phyloP scores from a whole-genome alignment of 2,888 invertebrate genomes.

The Callinectes sapidus region DNA sequence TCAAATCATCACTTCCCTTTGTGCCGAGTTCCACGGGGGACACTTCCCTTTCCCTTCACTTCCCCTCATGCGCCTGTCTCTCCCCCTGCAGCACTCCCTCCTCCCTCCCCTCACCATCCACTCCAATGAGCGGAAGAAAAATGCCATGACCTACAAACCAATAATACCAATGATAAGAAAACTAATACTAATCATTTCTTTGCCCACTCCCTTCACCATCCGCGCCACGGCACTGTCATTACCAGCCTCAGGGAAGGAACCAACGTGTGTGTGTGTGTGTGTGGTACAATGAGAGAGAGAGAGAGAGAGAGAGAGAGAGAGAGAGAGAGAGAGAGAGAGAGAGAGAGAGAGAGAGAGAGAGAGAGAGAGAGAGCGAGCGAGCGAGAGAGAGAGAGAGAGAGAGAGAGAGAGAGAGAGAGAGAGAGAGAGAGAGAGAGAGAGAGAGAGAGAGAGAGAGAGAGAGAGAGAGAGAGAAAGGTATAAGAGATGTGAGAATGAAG shows the following conservation, averaged over 20 bases:
- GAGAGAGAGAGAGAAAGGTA: neutral
- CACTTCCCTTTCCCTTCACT: slow-evolving; percentile 29
- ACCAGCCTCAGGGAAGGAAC: neutral
- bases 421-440: neutral
- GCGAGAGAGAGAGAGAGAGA: neutral
- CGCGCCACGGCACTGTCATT: neutral
- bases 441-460: neutral
- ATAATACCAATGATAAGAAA: neutral
- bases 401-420: neutral
- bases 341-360: neutral
- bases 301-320: neutral
- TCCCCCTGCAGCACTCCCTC: neutral
- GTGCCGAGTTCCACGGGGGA: slow-evolving; percentile 24
- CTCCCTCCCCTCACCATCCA: neutral
- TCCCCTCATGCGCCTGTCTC: neutral
- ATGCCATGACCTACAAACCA: neutral
- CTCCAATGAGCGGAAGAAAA: neutral
- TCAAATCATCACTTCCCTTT: slow-evolving; percentile 23
- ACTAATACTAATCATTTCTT: neutral
- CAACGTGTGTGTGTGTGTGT: neutral
- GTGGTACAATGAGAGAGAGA: neutral
- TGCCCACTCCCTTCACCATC: too few species aligned
- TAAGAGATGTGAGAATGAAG: neutral
- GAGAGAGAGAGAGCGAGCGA: neutral
- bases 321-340: too few species aligned